A percentile compares a stretch with the other conserved stretches of the same genome.
Conservation (phyloP, 2,113 vertebrate species). For the Gnathonemus echidnorhynchus region DNA sequence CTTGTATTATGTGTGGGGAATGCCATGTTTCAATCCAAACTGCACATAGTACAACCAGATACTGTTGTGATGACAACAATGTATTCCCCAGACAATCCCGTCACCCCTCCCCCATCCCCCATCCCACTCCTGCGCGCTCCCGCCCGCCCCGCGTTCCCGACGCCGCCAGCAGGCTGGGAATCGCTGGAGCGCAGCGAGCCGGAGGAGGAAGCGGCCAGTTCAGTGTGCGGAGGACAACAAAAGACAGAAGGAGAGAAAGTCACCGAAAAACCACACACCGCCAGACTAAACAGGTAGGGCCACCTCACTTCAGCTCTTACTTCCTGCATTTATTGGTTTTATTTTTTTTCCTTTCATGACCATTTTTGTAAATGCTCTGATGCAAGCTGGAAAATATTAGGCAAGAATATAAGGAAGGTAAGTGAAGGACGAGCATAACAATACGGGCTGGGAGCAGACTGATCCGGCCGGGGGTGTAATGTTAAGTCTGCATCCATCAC, state of each 20-base stretch:
- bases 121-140: conserved; percentile 26
- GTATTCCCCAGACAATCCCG: not conserved
- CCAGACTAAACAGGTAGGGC: conserved; percentile 14
- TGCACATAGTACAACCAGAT: not conserved
- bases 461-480: not conserved
- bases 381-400: conserved; percentile 18
- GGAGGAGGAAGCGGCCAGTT: conserved; percentile 33
- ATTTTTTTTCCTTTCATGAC: conserved; percentile 10
- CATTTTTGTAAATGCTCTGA: conserved; percentile 2
- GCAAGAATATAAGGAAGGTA: conserved; percentile 5
- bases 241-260: not conserved
- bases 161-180: conserved; percentile 29
- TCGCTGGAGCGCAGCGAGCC: conserved; percentile 32
- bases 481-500: not conserved
- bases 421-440: not conserved
- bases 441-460: not conserved
- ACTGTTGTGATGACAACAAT: not conserved
- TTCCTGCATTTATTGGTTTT: not conserved
- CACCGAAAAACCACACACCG: conserved; percentile 2
- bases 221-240: conserved; percentile 18
- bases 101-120: not conserved
- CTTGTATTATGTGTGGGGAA: not conserved
- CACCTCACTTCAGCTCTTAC: not conserved
- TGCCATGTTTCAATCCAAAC: not conserved
- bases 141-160: conserved; percentile 27